Percentiles rank a stretch among this genome's conserved stretches.
These are phyloP conservation scores for Silurus aristotelis DNA, from an alignment of 2,797 vertebrate species.

Conservation along the genomic window DNA sequence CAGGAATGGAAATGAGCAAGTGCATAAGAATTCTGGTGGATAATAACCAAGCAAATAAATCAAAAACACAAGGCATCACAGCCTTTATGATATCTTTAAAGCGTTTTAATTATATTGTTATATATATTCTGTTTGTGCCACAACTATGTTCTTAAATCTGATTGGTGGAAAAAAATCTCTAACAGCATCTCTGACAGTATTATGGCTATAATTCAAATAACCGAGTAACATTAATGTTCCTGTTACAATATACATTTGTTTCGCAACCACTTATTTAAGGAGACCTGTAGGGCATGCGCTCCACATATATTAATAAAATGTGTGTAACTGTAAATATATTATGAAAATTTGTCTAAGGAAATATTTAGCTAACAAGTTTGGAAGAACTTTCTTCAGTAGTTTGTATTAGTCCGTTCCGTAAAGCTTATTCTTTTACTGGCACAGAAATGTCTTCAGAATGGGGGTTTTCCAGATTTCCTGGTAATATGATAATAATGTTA, in stretches of 20 bases:
- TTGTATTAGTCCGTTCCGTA: not conserved
- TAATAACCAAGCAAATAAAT: constrained; percentile 2
- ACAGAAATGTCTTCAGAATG: not conserved
- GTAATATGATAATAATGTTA: not conserved
- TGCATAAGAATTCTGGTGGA: not conserved
- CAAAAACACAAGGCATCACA: not conserved
- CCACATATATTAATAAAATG: not conserved
- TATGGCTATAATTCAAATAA: not conserved
- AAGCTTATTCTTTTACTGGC: not conserved
- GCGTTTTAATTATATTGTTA: not conserved
- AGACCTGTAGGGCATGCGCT: not conserved
- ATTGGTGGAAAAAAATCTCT: not conserved
- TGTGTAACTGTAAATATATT: not conserved
- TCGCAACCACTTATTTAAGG: not conserved
- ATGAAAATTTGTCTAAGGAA: not conserved
- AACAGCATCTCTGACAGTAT: not conserved
- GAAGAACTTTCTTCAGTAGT: not conserved
- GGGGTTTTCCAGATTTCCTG: not conserved
- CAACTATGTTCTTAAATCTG: not conserved
- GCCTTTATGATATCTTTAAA: not conserved
- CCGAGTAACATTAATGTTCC: not conserved
- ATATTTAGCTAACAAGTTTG: not conserved
- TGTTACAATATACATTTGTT: not conserved
- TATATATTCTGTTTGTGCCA: not conserved
- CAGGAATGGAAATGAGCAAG: not conserved